phyloP scores from a whole-genome alignment of 2,113 vertebrate genomes.

The Apodemus speciosus region DNA sequence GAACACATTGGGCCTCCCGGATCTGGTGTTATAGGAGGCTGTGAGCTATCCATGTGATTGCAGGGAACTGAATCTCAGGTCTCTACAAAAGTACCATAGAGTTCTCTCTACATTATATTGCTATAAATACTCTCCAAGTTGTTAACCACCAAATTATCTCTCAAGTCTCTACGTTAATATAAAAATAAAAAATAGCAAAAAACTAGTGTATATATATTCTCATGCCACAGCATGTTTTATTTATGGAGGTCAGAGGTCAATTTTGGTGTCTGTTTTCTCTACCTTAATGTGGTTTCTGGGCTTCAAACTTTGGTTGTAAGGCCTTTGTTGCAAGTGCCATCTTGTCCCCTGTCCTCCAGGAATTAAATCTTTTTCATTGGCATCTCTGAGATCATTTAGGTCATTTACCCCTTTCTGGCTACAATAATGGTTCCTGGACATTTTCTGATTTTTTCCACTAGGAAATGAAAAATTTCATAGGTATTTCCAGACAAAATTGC shows the following conservation, averaged over 20 bases:
- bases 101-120: neutral
- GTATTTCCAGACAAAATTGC: neutral
- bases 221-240: neutral
- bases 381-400: neutral
- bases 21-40: neutral
- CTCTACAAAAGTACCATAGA: neutral
- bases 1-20: neutral
- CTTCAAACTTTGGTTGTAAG: no score
- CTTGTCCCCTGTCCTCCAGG: neutral
- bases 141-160: neutral
- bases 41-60: no score
- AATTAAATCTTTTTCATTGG: neutral
- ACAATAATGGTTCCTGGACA: neutral
- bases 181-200: neutral
- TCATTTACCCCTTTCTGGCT: neutral
- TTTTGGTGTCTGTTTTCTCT: neutral
- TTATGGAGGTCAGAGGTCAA: neutral
- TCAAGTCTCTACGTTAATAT: neutral
- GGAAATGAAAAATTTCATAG: slow-evolving; percentile 23
- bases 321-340: neutral
- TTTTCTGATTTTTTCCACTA: neutral
- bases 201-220: neutral
- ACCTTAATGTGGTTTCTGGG: neutral
- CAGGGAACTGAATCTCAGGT: neutral
- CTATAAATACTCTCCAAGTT: neutral